Evolutionary conservation across 2,797 vertebrate species (phyloP), one percentile per base, ranked within the genome.

Genomic region (Sebastes matsubarae): DNA sequence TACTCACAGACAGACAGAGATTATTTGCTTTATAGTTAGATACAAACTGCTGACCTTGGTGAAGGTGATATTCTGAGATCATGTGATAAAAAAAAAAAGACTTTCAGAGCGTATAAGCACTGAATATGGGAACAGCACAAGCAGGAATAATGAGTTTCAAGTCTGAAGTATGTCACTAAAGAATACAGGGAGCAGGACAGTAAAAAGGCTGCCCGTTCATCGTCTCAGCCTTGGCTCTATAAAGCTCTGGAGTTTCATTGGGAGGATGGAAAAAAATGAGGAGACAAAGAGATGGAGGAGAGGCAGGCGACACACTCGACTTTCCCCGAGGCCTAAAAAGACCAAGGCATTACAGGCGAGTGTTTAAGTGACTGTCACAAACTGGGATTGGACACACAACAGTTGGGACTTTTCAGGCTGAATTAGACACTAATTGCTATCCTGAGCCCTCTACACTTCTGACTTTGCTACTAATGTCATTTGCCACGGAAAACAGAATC

Each of bases 391-490:
- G 83, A 74, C 77, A 75, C 72, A 67, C 61, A 86, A 68, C 77
- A 83, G 50, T 66, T 71, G 74, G 88, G 84, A 81, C 46, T 67
- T 85, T 76, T 79, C 55, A 71, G 73, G 77, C 80, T 66, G 72
- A 81, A 80, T 82, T 80, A 68, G 67, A 83, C 34, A 24, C 55
- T 88, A 85, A 85, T 85, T 90, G 71, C 82, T 72, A 55, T 86
- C 80, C 88, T 75, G 76, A 77, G 81, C 72, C 82, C 66, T 58
- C 69, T 4, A 59, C 46, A 25, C 68, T 55, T 69, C 27, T 68
- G 60, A 72, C 83, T 27, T 83, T 70, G 57, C 64, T 68, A 78
- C 68, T 66, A 77, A 64, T 78, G 85, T 83, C 76, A 77, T 87
- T 87, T 75, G 68, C 72, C 9, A 9, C 18, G 25, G 52, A 81